phyloP scores from a whole-genome alignment of 2,113 vertebrate species.

The Podarcis raffonei region DNA sequence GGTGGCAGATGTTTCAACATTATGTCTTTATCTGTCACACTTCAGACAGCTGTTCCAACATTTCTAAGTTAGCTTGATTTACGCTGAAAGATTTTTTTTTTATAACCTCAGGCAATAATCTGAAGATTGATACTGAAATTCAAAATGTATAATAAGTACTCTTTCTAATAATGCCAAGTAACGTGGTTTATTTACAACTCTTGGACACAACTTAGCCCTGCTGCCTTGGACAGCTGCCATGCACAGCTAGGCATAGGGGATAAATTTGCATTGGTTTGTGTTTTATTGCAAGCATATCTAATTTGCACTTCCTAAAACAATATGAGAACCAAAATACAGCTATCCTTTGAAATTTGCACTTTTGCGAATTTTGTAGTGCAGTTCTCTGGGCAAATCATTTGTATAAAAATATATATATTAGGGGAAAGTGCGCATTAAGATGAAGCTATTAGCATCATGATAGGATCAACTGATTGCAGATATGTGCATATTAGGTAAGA shows the following conservation, averaged over 20 bases:
- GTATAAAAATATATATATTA: too few relatives aligned
- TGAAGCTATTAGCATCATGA: too few relatives aligned
- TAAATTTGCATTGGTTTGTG: too few relatives aligned
- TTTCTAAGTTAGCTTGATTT: conserved; percentile 20
- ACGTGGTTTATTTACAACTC: neutral
- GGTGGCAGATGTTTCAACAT: conserved; percentile 18
- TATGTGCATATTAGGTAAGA: too few relatives aligned
- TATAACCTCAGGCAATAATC: neutral
- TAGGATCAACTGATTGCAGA: too few relatives aligned
- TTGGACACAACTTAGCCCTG: neutral
- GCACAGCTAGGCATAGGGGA: neutral
- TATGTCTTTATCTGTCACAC: conserved; percentile 11
- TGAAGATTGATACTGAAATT: neutral
- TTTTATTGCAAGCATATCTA: too few relatives aligned
- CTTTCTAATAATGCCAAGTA: neutral
- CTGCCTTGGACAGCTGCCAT: neutral
- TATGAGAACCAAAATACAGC: too few relatives aligned
- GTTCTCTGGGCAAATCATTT: too few relatives aligned
- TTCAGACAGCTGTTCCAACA: neutral
- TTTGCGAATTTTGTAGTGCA: too few relatives aligned
- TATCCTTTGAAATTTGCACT: too few relatives aligned
- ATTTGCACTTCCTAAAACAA: too few relatives aligned
- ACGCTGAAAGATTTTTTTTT: conserved; percentile 11
- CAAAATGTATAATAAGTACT: neutral
- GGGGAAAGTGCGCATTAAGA: too few relatives aligned